Evolutionary conservation across 2,888 invertebrate species (phyloP).

Genomic region (Hypselothyrea guttata): DNA sequence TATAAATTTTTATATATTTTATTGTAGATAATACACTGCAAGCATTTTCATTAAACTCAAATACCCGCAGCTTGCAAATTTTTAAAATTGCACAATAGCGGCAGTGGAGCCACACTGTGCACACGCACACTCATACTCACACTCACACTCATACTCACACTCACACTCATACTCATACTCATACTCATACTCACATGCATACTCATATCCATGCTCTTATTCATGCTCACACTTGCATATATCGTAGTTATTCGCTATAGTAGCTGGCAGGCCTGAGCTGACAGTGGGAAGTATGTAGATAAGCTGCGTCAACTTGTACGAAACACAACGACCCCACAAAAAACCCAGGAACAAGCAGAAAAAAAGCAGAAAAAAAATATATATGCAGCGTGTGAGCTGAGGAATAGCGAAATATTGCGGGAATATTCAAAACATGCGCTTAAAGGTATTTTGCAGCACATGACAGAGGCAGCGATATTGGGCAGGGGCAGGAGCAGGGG

Average conservation of each 20-base stretch:
- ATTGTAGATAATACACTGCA: slow-evolving; percentile 5
- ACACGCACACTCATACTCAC: slow-evolving; percentile 30
- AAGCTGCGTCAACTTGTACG: slow-evolving; percentile 69
- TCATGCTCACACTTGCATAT: slow-evolving; percentile 29
- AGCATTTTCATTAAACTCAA: slow-evolving; percentile 30
- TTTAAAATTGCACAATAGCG: slow-evolving; percentile 39
- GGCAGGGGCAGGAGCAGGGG: slow-evolving; percentile 6
- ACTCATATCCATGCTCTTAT: slow-evolving; percentile 5
- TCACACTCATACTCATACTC: slow-evolving; percentile 8
- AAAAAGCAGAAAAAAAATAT: slow-evolving; percentile 4
- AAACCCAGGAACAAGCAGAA: neutral
- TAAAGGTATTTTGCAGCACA: slow-evolving; percentile 67
- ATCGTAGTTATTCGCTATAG: too few species aligned
- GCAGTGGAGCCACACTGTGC: slow-evolving; percentile 48
- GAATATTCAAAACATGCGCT: slow-evolving; percentile 78
- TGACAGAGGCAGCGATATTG: slow-evolving; percentile 32
- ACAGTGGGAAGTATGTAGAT: slow-evolving; percentile 59
- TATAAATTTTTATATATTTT: too few species aligned
- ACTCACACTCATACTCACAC: slow-evolving; percentile 3
- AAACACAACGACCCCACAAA: slow-evolving; percentile 25
- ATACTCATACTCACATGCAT: slow-evolving; percentile 5
- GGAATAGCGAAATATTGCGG: slow-evolving; percentile 62
- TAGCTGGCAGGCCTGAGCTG: slow-evolving; percentile 52
- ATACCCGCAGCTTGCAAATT: slow-evolving; percentile 32
- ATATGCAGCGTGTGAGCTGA: slow-evolving; percentile 30